Evolutionary conservation across 92 coral and sea anemone species (phyloP).

Genomic region (Palythoa grandiflora): DNA sequence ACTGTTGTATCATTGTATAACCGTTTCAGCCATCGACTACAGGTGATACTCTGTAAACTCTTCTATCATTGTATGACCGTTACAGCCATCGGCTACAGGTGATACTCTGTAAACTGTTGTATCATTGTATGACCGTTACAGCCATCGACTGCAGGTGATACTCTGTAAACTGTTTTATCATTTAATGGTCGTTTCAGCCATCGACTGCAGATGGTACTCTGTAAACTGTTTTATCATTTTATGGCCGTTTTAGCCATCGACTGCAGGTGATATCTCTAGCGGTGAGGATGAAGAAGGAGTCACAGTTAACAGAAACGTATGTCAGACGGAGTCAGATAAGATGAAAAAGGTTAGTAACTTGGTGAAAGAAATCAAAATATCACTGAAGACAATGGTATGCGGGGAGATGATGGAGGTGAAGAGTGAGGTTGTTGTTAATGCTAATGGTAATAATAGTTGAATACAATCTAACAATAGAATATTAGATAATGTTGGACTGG

Average conservation of each 20-base stretch:
- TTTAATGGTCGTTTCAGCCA: constrained; percentile 42
- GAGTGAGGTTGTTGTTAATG: no score
- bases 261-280: constrained; percentile 87
- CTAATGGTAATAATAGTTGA: no score
- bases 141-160: constrained; percentile 86
- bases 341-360: constrained; percentile 34
- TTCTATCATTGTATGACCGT: background rate
- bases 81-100: constrained; percentile 81
- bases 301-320: constrained; percentile 51
- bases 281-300: constrained; percentile 67
- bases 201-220: constrained; percentile 76
- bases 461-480: no score
- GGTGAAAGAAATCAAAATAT: background rate
- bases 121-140: background rate
- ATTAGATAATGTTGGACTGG: no score
- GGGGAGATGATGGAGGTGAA: no score
- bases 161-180: background rate
- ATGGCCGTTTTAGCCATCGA: constrained; percentile 59
- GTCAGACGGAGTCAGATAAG: constrained; percentile 64
- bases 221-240: background rate
- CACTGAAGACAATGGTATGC: no score
- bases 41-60: no score
- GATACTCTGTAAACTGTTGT: constrained; percentile 34
- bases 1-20: no score
- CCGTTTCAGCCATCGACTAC: no score